Conservation (phyloP, 2,797 vertebrate genomes). For the Fistularia commersonii region DNA sequence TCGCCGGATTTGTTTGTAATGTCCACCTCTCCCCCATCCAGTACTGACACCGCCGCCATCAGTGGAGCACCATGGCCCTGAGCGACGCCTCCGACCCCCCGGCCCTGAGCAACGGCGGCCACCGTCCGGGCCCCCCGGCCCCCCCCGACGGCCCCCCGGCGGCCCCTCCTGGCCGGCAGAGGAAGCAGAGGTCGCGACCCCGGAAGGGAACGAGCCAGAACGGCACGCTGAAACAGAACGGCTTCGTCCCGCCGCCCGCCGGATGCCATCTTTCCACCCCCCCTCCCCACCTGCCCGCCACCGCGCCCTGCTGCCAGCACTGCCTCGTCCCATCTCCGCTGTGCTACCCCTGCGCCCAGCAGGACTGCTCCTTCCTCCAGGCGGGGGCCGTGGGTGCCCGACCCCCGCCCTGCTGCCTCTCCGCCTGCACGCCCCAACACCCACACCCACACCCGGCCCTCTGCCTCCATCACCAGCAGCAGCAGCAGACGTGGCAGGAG, state of each 20-base stretch:
- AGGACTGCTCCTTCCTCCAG: slow-evolving; percentile 79
- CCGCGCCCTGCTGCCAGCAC: slow-evolving; percentile 76
- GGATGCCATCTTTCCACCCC: slow-evolving; percentile 43
- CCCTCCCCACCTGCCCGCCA: slow-evolving; percentile 25
- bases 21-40: slow-evolving; percentile 32
- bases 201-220: slow-evolving; percentile 61
- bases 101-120: slow-evolving; percentile 75
- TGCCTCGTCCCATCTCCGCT: slow-evolving; percentile 80
- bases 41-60: slow-evolving; percentile 38
- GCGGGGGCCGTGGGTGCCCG: slow-evolving; percentile 32
- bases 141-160: no score
- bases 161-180: slow-evolving; percentile 10
- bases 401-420: slow-evolving; percentile 71
- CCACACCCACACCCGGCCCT: slow-evolving; percentile 59
- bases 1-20: no score
- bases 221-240: slow-evolving; percentile 79
- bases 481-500: slow-evolving; percentile 87
- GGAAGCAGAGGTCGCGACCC: slow-evolving; percentile 11
- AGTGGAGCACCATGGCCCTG: slow-evolving; percentile 81
- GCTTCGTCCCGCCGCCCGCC: slow-evolving; percentile 71
- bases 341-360: slow-evolving; percentile 75
- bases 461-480: slow-evolving; percentile 78
- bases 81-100: slow-evolving; percentile 71
- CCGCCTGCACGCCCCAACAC: slow-evolving; percentile 65
- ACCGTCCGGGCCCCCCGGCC: slow-evolving; percentile 47